Conservation (phyloP, 2,113 vertebrate species). For the Lamprotornis superbus region DNA sequence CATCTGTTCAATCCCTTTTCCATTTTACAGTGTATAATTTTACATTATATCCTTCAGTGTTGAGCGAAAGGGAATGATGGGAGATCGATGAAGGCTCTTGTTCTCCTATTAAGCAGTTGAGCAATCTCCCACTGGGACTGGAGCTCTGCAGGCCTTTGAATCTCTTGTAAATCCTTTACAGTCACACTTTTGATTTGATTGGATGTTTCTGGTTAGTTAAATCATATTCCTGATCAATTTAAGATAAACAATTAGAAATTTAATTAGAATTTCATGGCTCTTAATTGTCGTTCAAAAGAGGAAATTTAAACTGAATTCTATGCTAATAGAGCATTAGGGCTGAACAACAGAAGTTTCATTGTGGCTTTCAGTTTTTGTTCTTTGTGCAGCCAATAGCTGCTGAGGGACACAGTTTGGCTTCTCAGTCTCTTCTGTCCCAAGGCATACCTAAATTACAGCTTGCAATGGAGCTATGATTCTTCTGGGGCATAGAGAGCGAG, state of each 20-base stretch:
- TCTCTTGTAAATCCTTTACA: constrained; percentile 20
- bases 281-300: background rate
- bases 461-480: background rate
- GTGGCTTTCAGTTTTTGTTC: background rate
- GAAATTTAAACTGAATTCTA: background rate
- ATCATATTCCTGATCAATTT: constrained; percentile 20
- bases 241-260: constrained; percentile 1
- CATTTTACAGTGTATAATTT: constrained; percentile 34
- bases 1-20: constrained; percentile 12
- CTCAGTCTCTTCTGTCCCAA: background rate
- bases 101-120: constrained; percentile 6
- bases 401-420: background rate
- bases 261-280: constrained; percentile 6
- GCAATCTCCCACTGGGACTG: constrained; percentile 5
- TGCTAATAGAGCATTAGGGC: background rate
- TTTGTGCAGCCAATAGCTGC: background rate
- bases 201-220: constrained; percentile 17
- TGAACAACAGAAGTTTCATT: background rate
- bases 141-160: background rate
- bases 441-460: background rate
- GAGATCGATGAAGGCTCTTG: background rate
- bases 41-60: constrained; percentile 11
- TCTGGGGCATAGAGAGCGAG: background rate
- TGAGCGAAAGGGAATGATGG: background rate
- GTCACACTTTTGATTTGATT: background rate